These are phyloP conservation scores for Nephrocerus scutellatus DNA, from an alignment of 2,888 invertebrate genomes.

Conservation along the genomic window DNA sequence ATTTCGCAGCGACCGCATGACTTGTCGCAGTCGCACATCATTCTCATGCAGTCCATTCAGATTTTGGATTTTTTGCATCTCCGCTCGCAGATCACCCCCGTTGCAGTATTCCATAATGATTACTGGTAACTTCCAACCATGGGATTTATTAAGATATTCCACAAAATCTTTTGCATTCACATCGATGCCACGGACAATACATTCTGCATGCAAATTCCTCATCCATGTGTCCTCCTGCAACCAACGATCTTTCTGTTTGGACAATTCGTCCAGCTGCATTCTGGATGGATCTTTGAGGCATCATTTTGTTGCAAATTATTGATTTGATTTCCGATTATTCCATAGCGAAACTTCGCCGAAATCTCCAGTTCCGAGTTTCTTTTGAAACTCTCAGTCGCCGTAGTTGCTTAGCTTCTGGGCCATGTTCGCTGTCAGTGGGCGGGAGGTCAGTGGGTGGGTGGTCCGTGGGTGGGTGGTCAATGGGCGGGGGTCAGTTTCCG, in stretches of 20 bases:
- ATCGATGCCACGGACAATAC: constrained; percentile 62
- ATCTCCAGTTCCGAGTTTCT: constrained; percentile 63
- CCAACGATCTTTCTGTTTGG: constrained; percentile 67
- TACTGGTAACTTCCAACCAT: constrained; percentile 58
- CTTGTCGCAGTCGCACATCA: constrained; percentile 62
- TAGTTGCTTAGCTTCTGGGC: constrained; percentile 11
- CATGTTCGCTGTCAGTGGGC: too few species aligned
- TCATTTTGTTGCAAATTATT: too few species aligned
- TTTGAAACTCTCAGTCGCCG: constrained; percentile 48
- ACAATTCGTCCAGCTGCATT: too few species aligned
- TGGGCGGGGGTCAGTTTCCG: too few species aligned
- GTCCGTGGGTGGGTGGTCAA: too few species aligned
- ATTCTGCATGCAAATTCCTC: constrained; percentile 58
- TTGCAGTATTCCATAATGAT: constrained; percentile 90
- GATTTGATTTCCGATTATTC: constrained; percentile 55
- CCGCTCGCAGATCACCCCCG: constrained; percentile 72
- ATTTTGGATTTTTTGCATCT: constrained; percentile 63
- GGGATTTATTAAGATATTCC: constrained; percentile 49
- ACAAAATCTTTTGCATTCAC: too few species aligned
- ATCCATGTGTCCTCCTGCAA: constrained; percentile 74
- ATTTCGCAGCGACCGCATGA: constrained; percentile 63
- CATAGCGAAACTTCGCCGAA: constrained; percentile 68
- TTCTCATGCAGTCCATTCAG: constrained; percentile 70
- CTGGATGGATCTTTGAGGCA: too few species aligned
- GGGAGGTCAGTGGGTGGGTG: too few species aligned